phyloP scores from a whole-genome alignment of 2,888 invertebrate genomes.

The Cenopis cana region DNA sequence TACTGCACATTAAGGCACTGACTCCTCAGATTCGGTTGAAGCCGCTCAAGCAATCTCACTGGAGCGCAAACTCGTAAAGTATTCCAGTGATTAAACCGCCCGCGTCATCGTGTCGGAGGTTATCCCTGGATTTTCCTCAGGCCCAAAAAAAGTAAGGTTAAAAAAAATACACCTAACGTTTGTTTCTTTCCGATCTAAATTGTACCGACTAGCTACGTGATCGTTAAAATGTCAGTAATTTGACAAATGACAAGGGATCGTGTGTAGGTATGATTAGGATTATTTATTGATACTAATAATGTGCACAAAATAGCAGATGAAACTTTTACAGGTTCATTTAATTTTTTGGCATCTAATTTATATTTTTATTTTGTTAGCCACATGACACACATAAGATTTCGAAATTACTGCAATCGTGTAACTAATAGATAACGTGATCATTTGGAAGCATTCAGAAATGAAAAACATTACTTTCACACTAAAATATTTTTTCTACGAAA shows the following conservation, averaged over 20 bases:
- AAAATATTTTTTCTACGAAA: conserved; percentile 8
- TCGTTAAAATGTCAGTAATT: too few relatives aligned
- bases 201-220: background rate
- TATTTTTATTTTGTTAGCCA: background rate
- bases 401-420: background rate
- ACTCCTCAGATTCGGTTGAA: too few relatives aligned
- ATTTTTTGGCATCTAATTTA: background rate
- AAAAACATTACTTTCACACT: background rate
- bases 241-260: too few relatives aligned
- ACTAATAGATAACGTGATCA: background rate
- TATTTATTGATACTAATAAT: background rate
- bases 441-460: background rate
- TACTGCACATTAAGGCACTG: too few relatives aligned
- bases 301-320: background rate
- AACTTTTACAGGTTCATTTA: background rate
- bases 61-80: too few relatives aligned
- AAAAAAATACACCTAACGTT: background rate
- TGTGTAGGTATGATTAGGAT: background rate
- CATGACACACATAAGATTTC: background rate
- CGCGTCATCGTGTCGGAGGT: too few relatives aligned
- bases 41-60: too few relatives aligned
- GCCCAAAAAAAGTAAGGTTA: too few relatives aligned
- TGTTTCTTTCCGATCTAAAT: background rate
- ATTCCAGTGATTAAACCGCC: too few relatives aligned
- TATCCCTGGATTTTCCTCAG: too few relatives aligned